Base-by-base conservation (phyloP, 2,888 invertebrate genomes). In the Halictus ligatus region DNA sequence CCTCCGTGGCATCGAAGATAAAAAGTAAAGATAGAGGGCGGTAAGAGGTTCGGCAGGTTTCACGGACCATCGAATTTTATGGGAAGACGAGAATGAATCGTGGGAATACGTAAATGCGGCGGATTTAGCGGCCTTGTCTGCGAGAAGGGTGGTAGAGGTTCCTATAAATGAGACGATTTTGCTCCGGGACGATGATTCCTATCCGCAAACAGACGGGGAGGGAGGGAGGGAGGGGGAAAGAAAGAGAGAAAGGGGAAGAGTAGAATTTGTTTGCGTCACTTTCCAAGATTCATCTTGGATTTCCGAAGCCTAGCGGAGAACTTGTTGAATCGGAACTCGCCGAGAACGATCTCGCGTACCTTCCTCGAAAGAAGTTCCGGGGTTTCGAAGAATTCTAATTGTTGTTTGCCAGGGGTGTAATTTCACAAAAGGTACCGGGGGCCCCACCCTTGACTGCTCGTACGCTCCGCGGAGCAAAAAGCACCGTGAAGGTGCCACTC, bases 11-110 rank as follows among this genome's bases (percentile, higher is more conserved):
- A 15, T n/a, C 75, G 67, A 74, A 58, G 82, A 83, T 79, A 83
- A 84, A 78, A 78, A 79, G 71, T 21, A 71, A 69, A 73, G 83
- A 78, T 80, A 85, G 78, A 88, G 88, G 82, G 69, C 74, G 80
- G 58, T 76, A 75, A 78, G 76, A 80, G 78, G 76, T 78, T 76
- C 71, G 76, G 78, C 78, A 83, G 78, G 85, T 89, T 93, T 91
- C 90, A 92, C 90, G 91, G 91, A 72, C 88, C 92, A 92, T 92
- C 91, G 92, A 93, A 90, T 89, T 93, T 92, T 91, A 93, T 89
- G 88, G 89, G 88, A 77, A 82, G 80, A 89, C 84, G 90, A 87
- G 88, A 81, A 92, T 88, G 88, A 90, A 92, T 92, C 91, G 91
- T 93, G 92, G 89, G 91, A 92, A 90, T 86, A 85, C 83, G 87